Evolutionary conservation across 2,113 vertebrate species (phyloP), one percentile per base, ranked within the genome.

Genomic region (Calyptomena viridis): DNA sequence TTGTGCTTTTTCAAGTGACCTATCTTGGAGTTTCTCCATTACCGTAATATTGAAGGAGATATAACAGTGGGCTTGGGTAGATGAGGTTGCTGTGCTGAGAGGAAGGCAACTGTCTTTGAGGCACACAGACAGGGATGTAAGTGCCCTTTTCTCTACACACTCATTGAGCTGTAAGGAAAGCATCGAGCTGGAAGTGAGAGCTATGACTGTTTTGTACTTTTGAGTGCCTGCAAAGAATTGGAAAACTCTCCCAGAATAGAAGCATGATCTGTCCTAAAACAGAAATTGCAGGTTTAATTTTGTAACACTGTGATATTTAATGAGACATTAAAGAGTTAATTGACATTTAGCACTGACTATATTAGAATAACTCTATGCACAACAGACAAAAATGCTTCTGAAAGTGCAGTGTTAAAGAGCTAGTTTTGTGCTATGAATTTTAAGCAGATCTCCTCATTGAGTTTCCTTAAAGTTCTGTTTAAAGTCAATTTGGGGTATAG

Each of bases 381-480:
- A 88, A 33, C 24, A 78, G 50, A 40, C 33, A 69, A 21, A 93
- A 83, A 59, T 89, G 33, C 78, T 91, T 78, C 60, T 89, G 68
- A 92, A 52, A 58, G 23, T 78, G 8, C 40, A 28, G 12, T 60
- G 15, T 91, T 76, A 86, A 85, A 74, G 37, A 78, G 8, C 2
- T 40, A 35, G 24, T 22, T 88, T 91, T 78, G 76, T 93, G 80
- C 56, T 31, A 28, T 71, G 33, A 64, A 72, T 90, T 90, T 90
- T 92, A 92, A 89, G 56, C 52, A 86, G 59, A 55, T 80, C 33
- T 77, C 17, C 19, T 71, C 21, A 35, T 0, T 85, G 30, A 39
- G 8, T 74, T 77, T 90, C 68, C 31, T 23, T 59, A 47, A 60
- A 67, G 39, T 94, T 92, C 55, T 68, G 8, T 44, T 42, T 84